Percentiles rank a stretch among this genome's conserved stretches.
phyloP scores from a whole-genome alignment of 2,888 invertebrate genomes.

The Imbricaverruca yamaguchii region DNA sequence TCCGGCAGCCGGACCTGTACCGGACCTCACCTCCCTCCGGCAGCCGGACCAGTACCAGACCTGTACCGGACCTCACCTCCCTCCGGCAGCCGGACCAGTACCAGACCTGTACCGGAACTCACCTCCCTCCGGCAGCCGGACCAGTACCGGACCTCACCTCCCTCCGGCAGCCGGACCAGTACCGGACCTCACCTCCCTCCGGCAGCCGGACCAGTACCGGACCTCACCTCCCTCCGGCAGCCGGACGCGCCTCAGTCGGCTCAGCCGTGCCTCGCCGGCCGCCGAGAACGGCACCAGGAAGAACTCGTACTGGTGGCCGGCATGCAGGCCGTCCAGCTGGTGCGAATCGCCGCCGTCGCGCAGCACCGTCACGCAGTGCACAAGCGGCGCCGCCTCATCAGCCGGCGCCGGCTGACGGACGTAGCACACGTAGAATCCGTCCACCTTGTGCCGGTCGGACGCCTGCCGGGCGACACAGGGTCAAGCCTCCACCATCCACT shows the following conservation, averaged over 20 bases:
- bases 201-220: no score
- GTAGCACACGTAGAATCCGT: constrained; percentile 15
- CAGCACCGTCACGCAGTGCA: not conserved
- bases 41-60: no score
- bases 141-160: no score
- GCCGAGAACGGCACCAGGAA: constrained; percentile 1
- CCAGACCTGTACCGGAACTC: not conserved
- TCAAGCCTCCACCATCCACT: no score
- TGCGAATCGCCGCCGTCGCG: not conserved
- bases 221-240: not conserved
- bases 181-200: no score
- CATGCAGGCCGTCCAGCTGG: not conserved
- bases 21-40: no score
- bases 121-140: constrained; percentile 9
- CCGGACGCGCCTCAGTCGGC: not conserved
- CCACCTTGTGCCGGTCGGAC: not conserved
- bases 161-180: no score
- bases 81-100: no score
- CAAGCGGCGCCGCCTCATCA: not conserved
- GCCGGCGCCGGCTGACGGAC: not conserved
- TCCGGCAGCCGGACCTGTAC: no score
- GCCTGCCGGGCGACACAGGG: not conserved
- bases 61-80: no score
- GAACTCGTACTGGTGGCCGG: not conserved
- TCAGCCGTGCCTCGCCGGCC: not conserved